A percentile compares a stretch with the other conserved stretches of the same genome.
phyloP scores from a whole-genome alignment of 2,113 vertebrate species.

The Oreochromis niloticus region DNA sequence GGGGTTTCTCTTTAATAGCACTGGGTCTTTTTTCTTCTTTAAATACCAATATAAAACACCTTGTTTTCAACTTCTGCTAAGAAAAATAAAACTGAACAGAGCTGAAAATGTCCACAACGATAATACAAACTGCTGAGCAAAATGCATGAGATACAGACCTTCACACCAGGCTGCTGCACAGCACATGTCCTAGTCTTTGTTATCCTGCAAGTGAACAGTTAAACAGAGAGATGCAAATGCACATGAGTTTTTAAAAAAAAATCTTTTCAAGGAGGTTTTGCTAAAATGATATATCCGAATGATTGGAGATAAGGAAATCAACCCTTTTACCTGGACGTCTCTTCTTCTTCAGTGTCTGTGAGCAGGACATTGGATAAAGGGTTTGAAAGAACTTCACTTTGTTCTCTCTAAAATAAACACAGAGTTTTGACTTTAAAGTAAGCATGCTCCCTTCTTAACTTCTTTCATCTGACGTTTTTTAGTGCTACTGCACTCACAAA shows the following conservation, averaged over 20 bases:
- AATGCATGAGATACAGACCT: conserved; percentile 13
- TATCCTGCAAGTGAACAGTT: background rate
- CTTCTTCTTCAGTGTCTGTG: conserved; percentile 56
- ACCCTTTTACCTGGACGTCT: conserved; percentile 69
- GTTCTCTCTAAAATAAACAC: conserved; percentile 71
- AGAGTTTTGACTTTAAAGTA: background rate
- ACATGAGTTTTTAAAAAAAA: background rate
- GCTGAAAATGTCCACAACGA: background rate
- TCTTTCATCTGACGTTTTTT: background rate
- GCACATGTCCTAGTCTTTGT: background rate
- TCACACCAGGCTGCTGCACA: conserved; percentile 13
- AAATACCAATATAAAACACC: background rate
- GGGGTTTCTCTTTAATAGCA: background rate
- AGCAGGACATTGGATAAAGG: conserved; percentile 67
- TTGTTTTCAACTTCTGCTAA: background rate
- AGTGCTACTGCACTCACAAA: background rate
- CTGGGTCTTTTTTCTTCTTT: background rate
- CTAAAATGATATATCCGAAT: background rate
- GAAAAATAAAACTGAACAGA: background rate
- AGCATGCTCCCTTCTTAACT: background rate
- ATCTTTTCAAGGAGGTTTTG: background rate
- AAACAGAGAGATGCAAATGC: background rate
- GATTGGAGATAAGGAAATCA: background rate
- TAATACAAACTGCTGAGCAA: background rate
- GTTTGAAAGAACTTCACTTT: conserved; percentile 73